Evolutionary conservation across 2,113 vertebrate genomes (phyloP), one percentile per base, ranked within the genome.

Genomic region (Pachyramphus minor): DNA sequence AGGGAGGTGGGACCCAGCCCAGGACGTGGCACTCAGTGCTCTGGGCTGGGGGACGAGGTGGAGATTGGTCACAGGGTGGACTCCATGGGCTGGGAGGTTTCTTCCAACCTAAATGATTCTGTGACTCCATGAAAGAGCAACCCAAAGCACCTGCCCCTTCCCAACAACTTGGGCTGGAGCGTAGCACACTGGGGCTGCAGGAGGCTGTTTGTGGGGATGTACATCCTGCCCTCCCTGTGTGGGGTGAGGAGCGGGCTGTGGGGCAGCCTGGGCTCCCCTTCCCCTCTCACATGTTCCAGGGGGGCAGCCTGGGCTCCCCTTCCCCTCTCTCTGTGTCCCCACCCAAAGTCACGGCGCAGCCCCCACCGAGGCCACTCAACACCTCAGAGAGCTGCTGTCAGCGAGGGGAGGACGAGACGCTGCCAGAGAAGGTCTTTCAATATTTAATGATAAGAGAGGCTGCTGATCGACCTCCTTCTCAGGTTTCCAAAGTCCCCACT

Each of bases 401-500:
- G 55, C 8, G 5, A 50, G 49, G 49, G 49, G 25, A 50, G 49
- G 49, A 50, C 25, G 25, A 50, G 49, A 41, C 47, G 55, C 59
- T 0, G 84, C 75, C 22, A 27, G 53, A 42, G 63, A 33, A 58
- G 53, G 31, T 8, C 47, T 31, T 44, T 96, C 84, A 95, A 96
- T 95, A 90, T 93, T 95, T 96, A 78, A 96, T 95, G 95, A 74
- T 13, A 52, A 56, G 28, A 55, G 49, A 90, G 75, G 33, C 82
- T 87, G 69, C 62, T 55, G 63, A 23, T 27, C 16, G 4, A 58
- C 79, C 83, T 71, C 89, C 89, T 94, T 94, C 95, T 95, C 13
- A 0, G 24, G 28, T 95, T 78, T 83, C 90, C 0, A 9, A 28
- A 28, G 73, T 23, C n/a, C 45, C 77, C 3, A 3, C 55, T 30